phyloP scores from a whole-genome alignment of 2,888 invertebrate genomes.

The Mythimna vitellina region DNA sequence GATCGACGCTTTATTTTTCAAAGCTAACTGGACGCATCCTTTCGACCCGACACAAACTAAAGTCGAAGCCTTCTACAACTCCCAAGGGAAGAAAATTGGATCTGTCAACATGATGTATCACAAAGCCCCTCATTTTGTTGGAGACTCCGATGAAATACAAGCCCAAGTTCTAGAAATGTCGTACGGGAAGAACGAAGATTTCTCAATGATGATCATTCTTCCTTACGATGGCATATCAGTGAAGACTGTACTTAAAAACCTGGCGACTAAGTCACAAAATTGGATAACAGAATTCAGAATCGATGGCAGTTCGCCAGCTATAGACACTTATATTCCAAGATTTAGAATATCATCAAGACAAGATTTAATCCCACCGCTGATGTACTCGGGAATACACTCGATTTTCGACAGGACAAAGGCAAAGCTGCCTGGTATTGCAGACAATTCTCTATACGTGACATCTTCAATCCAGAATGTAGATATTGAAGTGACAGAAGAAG shows the following conservation, averaged over 20 bases:
- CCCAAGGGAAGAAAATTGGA: conserved; percentile 88
- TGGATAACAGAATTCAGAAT: conserved; percentile 88
- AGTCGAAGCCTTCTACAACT: conserved; percentile 90
- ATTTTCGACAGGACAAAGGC: conserved; percentile 91
- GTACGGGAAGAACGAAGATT: conserved; percentile 91
- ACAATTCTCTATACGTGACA: conserved; percentile 90
- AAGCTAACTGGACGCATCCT: conserved; percentile 93
- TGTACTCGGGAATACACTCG: conserved; percentile 92
- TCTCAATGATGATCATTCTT: conserved; percentile 92
- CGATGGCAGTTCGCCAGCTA: conserved; percentile 83
- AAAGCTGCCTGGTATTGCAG: conserved; percentile 91
- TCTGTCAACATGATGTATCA: conserved; percentile 94
- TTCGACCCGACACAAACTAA: conserved; percentile 91
- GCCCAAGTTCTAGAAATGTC: conserved; percentile 93
- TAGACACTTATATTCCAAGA: conserved; percentile 91
- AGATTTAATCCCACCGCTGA: conserved; percentile 84
- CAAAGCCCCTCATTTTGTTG: conserved; percentile 90
- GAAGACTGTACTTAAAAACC: conserved; percentile 86
- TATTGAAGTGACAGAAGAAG: conserved; percentile 94
- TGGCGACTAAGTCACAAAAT: conserved; percentile 85
- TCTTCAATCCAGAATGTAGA: conserved; percentile 93
- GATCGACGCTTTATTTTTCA: conserved; percentile 93
- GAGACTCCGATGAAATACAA: conserved; percentile 88
- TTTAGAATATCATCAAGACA: conserved; percentile 88
- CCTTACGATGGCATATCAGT: conserved; percentile 90